These are phyloP conservation scores for Synanthedon andrenaeformis DNA, from an alignment of 2,888 invertebrate genomes.

Conservation along the genomic window DNA sequence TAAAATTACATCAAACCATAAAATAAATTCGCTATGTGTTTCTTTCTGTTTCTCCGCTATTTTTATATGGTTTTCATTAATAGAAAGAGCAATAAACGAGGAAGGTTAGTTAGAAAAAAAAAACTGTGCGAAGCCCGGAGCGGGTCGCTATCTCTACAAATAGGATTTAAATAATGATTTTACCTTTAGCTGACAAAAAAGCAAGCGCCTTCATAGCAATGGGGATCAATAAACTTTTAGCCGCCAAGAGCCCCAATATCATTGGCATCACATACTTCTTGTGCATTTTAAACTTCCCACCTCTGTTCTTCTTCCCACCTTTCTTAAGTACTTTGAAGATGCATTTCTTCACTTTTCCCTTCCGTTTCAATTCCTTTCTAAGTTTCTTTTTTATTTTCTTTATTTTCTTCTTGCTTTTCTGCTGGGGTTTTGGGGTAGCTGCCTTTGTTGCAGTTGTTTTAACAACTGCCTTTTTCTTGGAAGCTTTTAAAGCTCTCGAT, in stretches of 20 bases:
- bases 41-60: too few relatives aligned
- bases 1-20: too few relatives aligned
- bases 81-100: too few relatives aligned
- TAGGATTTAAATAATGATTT: constrained; percentile 3
- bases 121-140: too few relatives aligned
- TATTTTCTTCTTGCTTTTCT: constrained; percentile 8
- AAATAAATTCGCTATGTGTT: too few relatives aligned
- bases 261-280: constrained; percentile 72
- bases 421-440: constrained; percentile 6
- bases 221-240: constrained; percentile 76
- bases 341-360: constrained; percentile 41
- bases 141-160: too few relatives aligned
- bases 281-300: constrained; percentile 40
- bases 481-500: background rate
- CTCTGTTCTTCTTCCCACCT: constrained; percentile 19
- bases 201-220: constrained; percentile 76
- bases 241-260: constrained; percentile 72
- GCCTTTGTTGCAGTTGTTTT: constrained; percentile 7
- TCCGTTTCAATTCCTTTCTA: constrained; percentile 15
- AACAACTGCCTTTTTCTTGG: background rate
- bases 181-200: constrained; percentile 73
- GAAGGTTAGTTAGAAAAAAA: too few relatives aligned
- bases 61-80: too few relatives aligned
- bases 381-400: constrained; percentile 7
- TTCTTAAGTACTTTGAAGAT: constrained; percentile 43